Conservation (phyloP, 1,140 invertebrate genomes). For the Ceratitis capitata region DNA sequence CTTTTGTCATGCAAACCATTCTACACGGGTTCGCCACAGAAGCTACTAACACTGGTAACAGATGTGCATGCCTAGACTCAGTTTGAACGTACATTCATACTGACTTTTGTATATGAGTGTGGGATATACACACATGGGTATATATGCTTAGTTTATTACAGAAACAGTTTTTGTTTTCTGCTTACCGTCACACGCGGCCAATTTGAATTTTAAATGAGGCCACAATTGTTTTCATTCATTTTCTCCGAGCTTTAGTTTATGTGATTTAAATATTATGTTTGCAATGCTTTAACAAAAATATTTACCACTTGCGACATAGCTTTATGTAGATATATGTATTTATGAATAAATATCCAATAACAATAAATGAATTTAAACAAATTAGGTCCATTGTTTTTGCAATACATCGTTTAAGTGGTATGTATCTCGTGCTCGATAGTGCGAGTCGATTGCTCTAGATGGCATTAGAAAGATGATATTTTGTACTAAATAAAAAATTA, state of each 20-base stretch:
- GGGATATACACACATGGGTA: not conserved
- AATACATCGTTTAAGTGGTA: too few relatives aligned
- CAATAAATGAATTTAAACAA: not conserved
- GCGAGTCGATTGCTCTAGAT: too few relatives aligned
- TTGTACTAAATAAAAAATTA: too few relatives aligned
- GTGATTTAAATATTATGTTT: not conserved
- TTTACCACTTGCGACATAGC: not conserved
- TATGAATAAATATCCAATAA: not conserved
- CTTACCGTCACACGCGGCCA: not conserved
- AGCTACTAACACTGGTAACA: not conserved
- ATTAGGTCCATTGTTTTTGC: too few relatives aligned
- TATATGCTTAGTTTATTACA: too few relatives aligned
- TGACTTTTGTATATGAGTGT: not conserved
- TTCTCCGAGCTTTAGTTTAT: not conserved
- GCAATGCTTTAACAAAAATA: not conserved
- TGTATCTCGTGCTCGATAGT: too few relatives aligned
- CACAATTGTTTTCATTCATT: not conserved
- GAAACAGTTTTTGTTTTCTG: not conserved
- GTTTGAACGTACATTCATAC: too few relatives aligned
- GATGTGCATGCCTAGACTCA: not conserved
- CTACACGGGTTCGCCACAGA: not conserved
- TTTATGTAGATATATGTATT: not conserved
- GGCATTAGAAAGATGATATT: too few relatives aligned
- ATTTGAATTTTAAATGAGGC: slow-evolving; percentile 23
- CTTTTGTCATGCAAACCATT: not conserved